phyloP scores from a whole-genome alignment of 2,888 invertebrate genomes.

The Ichneumon xanthorius region DNA sequence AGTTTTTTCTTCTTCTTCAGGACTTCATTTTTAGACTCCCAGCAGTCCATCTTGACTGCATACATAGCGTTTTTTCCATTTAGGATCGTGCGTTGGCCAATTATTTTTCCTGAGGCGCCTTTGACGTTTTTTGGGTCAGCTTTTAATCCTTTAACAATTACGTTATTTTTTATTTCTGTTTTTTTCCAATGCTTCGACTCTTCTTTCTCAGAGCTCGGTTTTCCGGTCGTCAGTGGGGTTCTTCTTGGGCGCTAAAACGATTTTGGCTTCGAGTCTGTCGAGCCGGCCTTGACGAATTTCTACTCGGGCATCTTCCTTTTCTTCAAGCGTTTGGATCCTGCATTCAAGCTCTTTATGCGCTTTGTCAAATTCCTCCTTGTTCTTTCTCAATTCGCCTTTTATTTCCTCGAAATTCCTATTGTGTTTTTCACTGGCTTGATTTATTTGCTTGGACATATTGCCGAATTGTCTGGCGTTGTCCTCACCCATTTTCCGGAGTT shows the following conservation, averaged over 20 bases:
- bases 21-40: neutral
- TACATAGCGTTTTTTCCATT: neutral
- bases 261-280: neutral
- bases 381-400: conserved; percentile 6
- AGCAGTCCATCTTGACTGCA: neutral
- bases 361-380: conserved; percentile 15
- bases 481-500: conserved; percentile 12
- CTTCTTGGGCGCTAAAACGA: neutral
- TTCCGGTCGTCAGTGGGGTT: neutral
- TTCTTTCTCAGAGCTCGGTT: neutral
- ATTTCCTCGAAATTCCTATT: conserved; percentile 4
- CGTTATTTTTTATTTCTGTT: conserved; percentile 4
- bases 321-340: neutral
- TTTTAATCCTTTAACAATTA: neutral
- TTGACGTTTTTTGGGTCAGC: conserved; percentile 7
- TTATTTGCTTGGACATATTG: neutral
- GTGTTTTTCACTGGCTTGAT: neutral
- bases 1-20: neutral
- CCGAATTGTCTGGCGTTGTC: neutral
- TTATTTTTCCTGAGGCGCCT: neutral
- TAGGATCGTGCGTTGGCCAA: neutral
- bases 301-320: neutral
- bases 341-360: neutral
- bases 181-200: conserved; percentile 17
- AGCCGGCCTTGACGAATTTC: conserved; percentile 12